Conservation (phyloP, 2,113 vertebrate species). For the Phodopus roborovskii region DNA sequence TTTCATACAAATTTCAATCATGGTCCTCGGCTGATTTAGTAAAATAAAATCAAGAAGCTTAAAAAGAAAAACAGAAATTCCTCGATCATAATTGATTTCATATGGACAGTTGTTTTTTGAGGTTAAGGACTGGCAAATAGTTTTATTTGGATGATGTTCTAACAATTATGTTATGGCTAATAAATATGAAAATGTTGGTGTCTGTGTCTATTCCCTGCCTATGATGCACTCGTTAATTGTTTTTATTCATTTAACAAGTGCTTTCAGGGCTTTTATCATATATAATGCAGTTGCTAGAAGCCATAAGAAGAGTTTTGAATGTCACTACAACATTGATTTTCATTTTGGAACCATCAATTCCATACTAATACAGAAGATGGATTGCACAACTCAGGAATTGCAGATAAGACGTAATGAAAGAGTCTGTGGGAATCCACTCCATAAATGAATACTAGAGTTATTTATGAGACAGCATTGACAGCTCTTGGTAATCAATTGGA, state of each 20-base stretch:
- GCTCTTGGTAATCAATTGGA: background rate
- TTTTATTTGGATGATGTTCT: background rate
- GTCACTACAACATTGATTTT: constrained; percentile 25
- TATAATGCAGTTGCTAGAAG: constrained; percentile 1
- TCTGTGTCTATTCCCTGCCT: background rate
- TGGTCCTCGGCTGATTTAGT: constrained; percentile 38
- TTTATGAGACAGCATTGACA: background rate
- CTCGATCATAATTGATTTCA: constrained; percentile 28
- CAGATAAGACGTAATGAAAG: constrained; percentile 41
- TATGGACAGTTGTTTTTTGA: constrained; percentile 9
- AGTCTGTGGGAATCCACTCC: background rate
- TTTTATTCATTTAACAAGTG: constrained; percentile 8
- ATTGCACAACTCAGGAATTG: background rate
- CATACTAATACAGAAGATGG: constrained; percentile 25
- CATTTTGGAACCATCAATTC: constrained; percentile 33
- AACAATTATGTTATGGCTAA: constrained; percentile 30
- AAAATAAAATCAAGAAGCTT: constrained; percentile 50
- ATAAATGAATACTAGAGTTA: background rate
- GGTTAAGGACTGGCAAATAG: constrained; percentile 10
- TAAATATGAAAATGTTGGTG: constrained; percentile 27
- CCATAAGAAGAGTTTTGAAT: constrained; percentile 60
- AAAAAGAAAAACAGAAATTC: background rate
- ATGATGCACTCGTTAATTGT: background rate
- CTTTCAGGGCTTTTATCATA: constrained; percentile 17
- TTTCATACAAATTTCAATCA: constrained; percentile 6